A percentile compares a stretch with the other conserved stretches of the same genome.
phyloP scores from a whole-genome alignment of 2,888 invertebrate species.

The Camponotus fellah region DNA sequence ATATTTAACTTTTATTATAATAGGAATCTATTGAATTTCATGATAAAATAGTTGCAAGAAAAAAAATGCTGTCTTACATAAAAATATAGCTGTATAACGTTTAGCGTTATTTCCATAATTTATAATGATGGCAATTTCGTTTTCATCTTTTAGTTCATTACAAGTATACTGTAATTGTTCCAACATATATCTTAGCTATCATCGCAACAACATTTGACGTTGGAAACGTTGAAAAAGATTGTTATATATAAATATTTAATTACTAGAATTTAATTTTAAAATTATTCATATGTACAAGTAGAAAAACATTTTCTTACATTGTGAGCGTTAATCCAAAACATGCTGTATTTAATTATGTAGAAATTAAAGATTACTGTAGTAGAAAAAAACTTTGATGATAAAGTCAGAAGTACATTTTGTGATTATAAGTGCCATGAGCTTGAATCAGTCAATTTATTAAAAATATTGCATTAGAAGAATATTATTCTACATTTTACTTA shows the following conservation, averaged over 20 bases:
- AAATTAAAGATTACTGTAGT: background rate
- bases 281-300: background rate
- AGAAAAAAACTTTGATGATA: slow-evolving; percentile 7
- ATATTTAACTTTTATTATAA: background rate
- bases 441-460: background rate
- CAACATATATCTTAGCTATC: background rate
- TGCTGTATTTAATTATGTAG: background rate
- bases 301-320: background rate
- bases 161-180: background rate
- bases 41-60: background rate
- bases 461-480: background rate
- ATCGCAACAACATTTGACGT: background rate
- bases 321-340: background rate
- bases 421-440: slow-evolving; percentile 1
- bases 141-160: slow-evolving; percentile 12
- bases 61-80: slow-evolving; percentile 10
- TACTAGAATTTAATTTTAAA: background rate
- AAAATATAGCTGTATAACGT: background rate
- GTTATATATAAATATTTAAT: background rate
- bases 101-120: background rate
- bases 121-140: slow-evolving; percentile 16
- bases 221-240: background rate
- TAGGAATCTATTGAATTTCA: background rate
- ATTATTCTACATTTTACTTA: background rate
- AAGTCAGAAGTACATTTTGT: background rate